Conservation (phyloP, 2,113 vertebrate genomes). For the Mormyrus lacerda region DNA sequence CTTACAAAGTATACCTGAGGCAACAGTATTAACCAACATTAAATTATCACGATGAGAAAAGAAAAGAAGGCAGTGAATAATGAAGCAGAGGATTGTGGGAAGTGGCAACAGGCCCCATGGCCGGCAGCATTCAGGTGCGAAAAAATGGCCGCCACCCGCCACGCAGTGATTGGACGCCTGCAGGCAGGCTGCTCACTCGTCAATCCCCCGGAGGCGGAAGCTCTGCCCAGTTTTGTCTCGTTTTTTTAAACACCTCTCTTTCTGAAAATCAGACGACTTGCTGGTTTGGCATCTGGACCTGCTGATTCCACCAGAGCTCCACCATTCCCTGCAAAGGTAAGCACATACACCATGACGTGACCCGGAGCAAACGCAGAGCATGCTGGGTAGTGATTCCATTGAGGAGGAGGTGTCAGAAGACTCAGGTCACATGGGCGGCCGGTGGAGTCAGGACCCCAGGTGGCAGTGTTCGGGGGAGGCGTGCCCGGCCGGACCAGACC, state of each 20-base stretch:
- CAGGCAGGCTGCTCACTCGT: not conserved
- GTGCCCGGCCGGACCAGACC: not conserved
- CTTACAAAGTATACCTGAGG: not conserved
- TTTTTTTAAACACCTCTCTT: slow-evolving; percentile 5
- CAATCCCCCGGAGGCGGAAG: not conserved
- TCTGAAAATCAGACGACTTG: slow-evolving; percentile 1
- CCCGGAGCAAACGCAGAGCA: not conserved
- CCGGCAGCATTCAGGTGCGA: not conserved
- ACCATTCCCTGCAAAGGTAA: not conserved
- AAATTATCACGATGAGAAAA: not conserved
- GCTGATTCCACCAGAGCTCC: not conserved
- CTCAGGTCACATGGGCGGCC: not conserved
- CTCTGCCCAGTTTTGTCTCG: not conserved
- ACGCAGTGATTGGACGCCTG: not conserved
- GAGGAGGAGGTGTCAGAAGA: not conserved
- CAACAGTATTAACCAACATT: not conserved
- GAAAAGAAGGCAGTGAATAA: not conserved
- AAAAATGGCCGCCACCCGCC: not conserved
- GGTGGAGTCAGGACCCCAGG: not conserved
- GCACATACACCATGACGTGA: not conserved
- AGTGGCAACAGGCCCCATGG: not conserved
- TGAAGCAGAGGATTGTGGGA: not conserved
- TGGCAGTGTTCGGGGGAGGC: not conserved
- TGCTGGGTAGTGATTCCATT: slow-evolving; percentile 5
- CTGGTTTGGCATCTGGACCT: slow-evolving; percentile 5